These are phyloP conservation scores for Cecidostiba fungosa DNA, from an alignment of 2,888 invertebrate species.

Conservation along the genomic window DNA sequence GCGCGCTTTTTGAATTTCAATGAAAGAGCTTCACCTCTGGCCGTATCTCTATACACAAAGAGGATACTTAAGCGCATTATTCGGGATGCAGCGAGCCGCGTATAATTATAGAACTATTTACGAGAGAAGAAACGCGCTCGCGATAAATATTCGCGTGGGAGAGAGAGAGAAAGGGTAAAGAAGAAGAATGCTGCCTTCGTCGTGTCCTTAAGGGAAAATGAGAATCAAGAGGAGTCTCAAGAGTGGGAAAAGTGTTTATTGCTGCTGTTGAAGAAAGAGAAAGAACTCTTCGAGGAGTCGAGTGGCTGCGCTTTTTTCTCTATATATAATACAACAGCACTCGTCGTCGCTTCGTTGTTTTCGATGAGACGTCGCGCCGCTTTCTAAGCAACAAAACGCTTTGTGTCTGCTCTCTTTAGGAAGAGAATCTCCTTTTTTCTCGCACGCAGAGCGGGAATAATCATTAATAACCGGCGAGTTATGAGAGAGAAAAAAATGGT, in stretches of 20 bases:
- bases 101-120: constrained; percentile 46
- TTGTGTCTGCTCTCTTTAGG: constrained; percentile 18
- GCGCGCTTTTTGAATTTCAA: neutral
- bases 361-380: neutral
- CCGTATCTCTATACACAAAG: neutral
- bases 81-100: constrained; percentile 27
- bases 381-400: constrained; percentile 29
- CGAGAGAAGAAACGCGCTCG: constrained; percentile 26
- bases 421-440: neutral
- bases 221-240: constrained; percentile 12
- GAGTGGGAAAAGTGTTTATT: constrained; percentile 44
- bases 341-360: constrained; percentile 13
- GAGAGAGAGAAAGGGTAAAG: neutral
- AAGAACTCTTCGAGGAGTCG: constrained; percentile 7
- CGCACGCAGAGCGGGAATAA: constrained; percentile 17
- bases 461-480: constrained; percentile 50
- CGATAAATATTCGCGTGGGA: neutral
- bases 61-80: neutral
- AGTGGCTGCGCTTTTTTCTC: neutral
- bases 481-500: neutral
- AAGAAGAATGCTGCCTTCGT: neutral
- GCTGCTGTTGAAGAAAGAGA: neutral
- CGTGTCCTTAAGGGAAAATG: constrained; percentile 11
- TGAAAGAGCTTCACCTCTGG: neutral
- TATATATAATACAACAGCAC: neutral